Conservation (phyloP, 2,113 vertebrate genomes). For the Zingel zingel region DNA sequence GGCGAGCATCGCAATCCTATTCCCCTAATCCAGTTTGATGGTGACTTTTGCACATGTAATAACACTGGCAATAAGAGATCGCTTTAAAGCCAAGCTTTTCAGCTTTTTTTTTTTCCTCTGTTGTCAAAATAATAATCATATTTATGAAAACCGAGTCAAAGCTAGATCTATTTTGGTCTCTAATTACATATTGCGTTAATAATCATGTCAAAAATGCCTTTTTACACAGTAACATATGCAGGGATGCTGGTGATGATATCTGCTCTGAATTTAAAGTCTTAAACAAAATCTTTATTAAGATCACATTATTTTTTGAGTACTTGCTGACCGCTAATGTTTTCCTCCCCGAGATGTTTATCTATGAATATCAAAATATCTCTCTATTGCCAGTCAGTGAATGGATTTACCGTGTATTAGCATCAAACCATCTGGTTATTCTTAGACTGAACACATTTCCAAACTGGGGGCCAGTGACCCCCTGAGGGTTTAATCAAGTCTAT, state of each 20-base stretch:
- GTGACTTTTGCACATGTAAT: conserved; percentile 82
- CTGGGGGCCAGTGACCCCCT: conserved; percentile 33
- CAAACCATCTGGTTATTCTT: conserved; percentile 52
- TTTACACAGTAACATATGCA: background rate
- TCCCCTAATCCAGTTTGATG: conserved; percentile 83
- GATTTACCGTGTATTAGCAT: conserved; percentile 49
- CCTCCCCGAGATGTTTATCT: conserved; percentile 3
- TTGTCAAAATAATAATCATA: conserved; percentile 70
- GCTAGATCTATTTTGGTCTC: conserved; percentile 60
- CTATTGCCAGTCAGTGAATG: conserved; percentile 16
- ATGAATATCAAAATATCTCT: conserved; percentile 7
- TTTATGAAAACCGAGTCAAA: conserved; percentile 62
- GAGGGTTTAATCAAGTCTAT: conserved; percentile 45
- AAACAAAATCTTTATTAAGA: background rate
- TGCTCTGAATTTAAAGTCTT: conserved; percentile 21
- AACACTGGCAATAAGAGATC: conserved; percentile 72
- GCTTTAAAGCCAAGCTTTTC: conserved; percentile 55
- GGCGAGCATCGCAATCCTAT: conserved; percentile 82
- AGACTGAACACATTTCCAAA: conserved; percentile 7
- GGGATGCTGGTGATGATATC: conserved; percentile 16
- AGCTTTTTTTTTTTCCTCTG: conserved; percentile 11
- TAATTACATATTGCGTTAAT: conserved; percentile 63
- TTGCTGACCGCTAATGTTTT: conserved; percentile 27
- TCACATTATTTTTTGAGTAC: background rate
- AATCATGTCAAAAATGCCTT: conserved; percentile 42